Percentiles rank a stretch among this genome's conserved stretches.
These are phyloP conservation scores for Mesitornis unicolor DNA, from an alignment of 2,113 vertebrate species.

Conservation along the genomic window DNA sequence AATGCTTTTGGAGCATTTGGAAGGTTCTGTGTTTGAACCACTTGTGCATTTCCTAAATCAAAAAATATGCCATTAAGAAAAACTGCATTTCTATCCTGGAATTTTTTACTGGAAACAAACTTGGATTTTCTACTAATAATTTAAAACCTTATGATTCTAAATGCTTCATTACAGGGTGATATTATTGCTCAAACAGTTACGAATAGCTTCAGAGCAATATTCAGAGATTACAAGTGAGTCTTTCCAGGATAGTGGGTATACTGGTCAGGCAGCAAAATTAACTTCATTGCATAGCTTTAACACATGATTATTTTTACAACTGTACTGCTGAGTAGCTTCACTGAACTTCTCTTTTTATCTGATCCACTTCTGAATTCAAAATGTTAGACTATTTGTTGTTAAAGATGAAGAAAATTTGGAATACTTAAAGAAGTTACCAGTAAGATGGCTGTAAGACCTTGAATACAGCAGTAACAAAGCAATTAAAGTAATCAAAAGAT, in stretches of 20 bases:
- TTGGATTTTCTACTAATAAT: background rate
- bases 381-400: background rate
- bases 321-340: background rate
- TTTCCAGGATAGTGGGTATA: background rate
- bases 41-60: conserved; percentile 84
- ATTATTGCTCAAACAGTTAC: background rate
- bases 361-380: background rate
- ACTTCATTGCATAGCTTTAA: background rate
- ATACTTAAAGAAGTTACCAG: background rate
- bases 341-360: background rate
- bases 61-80: background rate
- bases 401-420: background rate
- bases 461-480: background rate
- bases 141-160: background rate
- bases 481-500: background rate
- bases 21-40: conserved; percentile 83
- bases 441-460: background rate
- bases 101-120: background rate
- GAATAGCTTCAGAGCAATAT: background rate
- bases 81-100: background rate
- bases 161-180: background rate
- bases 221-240: background rate
- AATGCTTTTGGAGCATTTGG: conserved; percentile 90
- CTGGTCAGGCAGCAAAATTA: background rate
- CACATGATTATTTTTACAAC: background rate